Evolutionary conservation across 2,888 invertebrate genomes (phyloP), one percentile per base, ranked within the genome.

Genomic region (Meteorus cinctellus): DNA sequence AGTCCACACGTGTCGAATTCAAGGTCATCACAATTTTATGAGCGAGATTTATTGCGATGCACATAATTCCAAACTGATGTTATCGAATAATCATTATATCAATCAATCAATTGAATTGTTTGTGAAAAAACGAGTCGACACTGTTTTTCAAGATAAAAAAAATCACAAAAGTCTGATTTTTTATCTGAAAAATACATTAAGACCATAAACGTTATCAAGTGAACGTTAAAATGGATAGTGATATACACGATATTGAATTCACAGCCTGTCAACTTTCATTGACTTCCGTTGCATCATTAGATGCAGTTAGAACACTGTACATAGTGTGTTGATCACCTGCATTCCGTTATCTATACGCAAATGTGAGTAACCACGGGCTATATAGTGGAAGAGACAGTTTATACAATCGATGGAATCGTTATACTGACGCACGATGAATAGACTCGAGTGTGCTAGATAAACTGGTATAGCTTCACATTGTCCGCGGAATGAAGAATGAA

Each of bases 381-480:
- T 36, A 72, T 68, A 63, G 63, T 45, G 74, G 12, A 72, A 45
- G 24, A 8, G 55, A 27, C 16, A 59, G 76, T 69, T 69, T 68
- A 73, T 74, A 71, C 75, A 79, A 76, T 73, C 71, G 65, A 48
- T 45, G 19, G 51, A 76, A 78, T 76, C 67, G 74, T 69, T 75
- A 55, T 55, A 78, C 74, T 59, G 74, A 74, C 59, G 67, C 74
- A 77, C 68, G 41, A 74, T 72, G 55, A 63, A 72, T 75, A 55
- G 65, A 75, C 67, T 60, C 63, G 69, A 70, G 51, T 55, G 75
- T 60, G 65, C 31, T 63, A 75, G 75, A 71, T 75, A 70, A 75
- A 75, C 70, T 62, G 59, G 60, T 74, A 24, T 41, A 71, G 71
- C 71, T 41, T n/a, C 19, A 55, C 19, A 31, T 6, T 55, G 45